Conservation (phyloP, 2,888 invertebrate genomes). For the Sepioteuthis lessoniana region DNA sequence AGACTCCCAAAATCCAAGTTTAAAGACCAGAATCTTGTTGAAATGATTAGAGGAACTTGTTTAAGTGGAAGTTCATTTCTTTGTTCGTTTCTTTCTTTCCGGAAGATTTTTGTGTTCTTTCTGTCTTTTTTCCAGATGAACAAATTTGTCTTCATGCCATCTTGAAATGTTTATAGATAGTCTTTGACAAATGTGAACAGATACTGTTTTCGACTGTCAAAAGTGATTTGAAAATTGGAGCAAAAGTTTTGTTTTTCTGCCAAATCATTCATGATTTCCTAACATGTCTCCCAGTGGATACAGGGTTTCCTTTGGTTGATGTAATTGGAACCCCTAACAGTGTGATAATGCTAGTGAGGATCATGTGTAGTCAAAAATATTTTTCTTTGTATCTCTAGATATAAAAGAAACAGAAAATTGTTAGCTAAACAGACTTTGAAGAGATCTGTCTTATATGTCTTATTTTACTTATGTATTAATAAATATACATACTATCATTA, state of each 20-base stretch:
- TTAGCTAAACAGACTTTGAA: background rate
- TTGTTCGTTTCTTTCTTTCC: background rate
- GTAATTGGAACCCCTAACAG: background rate
- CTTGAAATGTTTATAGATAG: background rate
- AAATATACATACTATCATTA: too few relatives aligned
- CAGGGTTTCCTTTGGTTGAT: background rate
- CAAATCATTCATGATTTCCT: background rate
- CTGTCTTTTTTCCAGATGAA: background rate
- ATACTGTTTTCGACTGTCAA: background rate
- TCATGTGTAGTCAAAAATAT: background rate
- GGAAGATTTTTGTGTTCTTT: background rate
- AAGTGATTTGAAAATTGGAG: background rate
- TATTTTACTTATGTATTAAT: background rate
- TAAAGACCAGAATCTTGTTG: background rate
- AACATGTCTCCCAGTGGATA: background rate
- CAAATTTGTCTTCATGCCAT: background rate
- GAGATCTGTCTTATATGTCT: background rate
- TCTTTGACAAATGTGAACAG: slow-evolving; percentile 14
- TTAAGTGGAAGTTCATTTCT: background rate
- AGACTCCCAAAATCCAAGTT: background rate
- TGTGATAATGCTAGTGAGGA: background rate
- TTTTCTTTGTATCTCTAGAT: background rate
- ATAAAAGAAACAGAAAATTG: background rate
- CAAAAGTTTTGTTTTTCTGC: background rate
- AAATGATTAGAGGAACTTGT: slow-evolving; percentile 3